Evolutionary conservation across 2,888 invertebrate species (phyloP).

Genomic region (Platypus cylindrus): DNA sequence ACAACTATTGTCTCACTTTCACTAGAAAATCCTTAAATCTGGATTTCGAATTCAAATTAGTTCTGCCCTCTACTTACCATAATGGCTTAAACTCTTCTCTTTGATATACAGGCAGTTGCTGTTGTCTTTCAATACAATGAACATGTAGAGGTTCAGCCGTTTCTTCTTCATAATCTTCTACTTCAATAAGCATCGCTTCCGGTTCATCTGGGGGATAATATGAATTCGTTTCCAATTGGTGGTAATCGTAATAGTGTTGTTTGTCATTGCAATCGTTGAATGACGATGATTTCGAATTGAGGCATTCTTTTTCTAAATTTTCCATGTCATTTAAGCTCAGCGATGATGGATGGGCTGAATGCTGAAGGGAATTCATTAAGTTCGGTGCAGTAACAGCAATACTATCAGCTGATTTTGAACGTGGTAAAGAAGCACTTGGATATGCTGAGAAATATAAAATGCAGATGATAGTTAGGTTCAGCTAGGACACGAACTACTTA

Average conservation of each 20-base stretch:
- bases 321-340: slow-evolving; percentile 61
- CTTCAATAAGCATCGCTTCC: slow-evolving; percentile 66
- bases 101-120: slow-evolving; percentile 62
- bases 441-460: slow-evolving; percentile 1
- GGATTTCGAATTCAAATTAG: no score
- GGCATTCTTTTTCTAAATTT: slow-evolving; percentile 43
- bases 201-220: slow-evolving; percentile 39
- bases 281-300: slow-evolving; percentile 28
- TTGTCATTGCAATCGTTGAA: slow-evolving; percentile 19
- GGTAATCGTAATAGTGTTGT: slow-evolving; percentile 23
- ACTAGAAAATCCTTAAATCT: slow-evolving; percentile 27
- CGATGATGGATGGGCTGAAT: slow-evolving; percentile 59
- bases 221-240: slow-evolving; percentile 3
- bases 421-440: slow-evolving; percentile 35
- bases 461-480: slow-evolving; percentile 1
- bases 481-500: no score
- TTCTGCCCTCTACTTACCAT: no score
- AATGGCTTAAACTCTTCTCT: slow-evolving; percentile 47
- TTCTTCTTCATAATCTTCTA: slow-evolving; percentile 68
- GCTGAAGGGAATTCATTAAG: slow-evolving; percentile 35
- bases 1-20: slow-evolving; percentile 31
- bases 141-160: slow-evolving; percentile 61
- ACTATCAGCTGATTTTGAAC: slow-evolving; percentile 69
- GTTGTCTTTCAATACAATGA: slow-evolving; percentile 53
- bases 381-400: slow-evolving; percentile 39